Conservation (phyloP, 2,888 invertebrate genomes). For the Volucella inflata region DNA sequence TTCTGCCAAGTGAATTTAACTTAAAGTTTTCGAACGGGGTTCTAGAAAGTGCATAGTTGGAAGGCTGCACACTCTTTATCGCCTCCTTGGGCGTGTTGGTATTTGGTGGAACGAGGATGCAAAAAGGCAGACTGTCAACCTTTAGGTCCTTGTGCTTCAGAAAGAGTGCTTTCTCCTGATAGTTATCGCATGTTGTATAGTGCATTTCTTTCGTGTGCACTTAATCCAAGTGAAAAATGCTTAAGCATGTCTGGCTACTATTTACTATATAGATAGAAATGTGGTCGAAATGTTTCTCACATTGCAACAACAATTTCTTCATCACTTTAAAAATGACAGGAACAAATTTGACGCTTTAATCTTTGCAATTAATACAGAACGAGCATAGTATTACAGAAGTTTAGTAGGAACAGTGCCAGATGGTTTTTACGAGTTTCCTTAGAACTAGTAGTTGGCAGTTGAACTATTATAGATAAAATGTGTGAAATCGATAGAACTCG, state of each 20-base stretch:
- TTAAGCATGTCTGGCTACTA: constrained; percentile 59
- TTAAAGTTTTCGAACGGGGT: constrained; percentile 42
- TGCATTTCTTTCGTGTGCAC: constrained; percentile 36
- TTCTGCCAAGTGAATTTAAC: constrained; percentile 18
- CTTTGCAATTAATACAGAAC: constrained; percentile 34
- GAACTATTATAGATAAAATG: no score
- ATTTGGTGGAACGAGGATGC: constrained; percentile 32
- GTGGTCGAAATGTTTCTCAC: constrained; percentile 27
- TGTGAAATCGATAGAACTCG: no score
- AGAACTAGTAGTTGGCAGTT: no score
- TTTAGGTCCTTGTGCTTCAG: constrained; percentile 7
- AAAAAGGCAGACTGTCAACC: constrained; percentile 38
- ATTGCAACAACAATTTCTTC: constrained; percentile 21
- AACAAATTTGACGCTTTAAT: constrained; percentile 34
- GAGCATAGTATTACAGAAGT: not conserved
- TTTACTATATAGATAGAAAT: constrained; percentile 21
- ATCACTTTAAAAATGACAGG: constrained; percentile 5
- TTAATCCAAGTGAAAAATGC: constrained; percentile 54
- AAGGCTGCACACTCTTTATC: constrained; percentile 25
- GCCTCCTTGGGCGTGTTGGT: constrained; percentile 41
- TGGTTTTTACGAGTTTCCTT: no score
- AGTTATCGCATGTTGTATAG: constrained; percentile 55
- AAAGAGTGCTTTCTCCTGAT: constrained; percentile 45
- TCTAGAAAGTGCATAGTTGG: constrained; percentile 23
- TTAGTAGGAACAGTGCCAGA: no score